A percentile compares a stretch with the other conserved stretches of the same genome.
Evolutionary conservation across 2,797 vertebrate species (phyloP).

Genomic region (Glossophaga mutica): DNA sequence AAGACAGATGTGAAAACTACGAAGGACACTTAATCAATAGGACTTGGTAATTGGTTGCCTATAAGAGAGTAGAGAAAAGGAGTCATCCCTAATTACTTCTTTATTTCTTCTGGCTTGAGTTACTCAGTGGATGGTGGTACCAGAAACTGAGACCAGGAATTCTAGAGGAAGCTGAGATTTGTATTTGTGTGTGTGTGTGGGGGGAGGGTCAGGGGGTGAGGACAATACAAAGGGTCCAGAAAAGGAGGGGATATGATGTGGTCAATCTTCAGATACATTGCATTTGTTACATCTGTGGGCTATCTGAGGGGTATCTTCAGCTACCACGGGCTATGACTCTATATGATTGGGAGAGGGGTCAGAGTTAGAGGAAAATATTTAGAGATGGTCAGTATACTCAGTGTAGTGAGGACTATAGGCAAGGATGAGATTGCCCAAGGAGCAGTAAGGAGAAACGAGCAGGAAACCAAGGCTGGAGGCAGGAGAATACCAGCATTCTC

Average conservation of each 20-base stretch:
- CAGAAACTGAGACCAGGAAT: background rate
- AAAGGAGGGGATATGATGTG: too few relatives aligned
- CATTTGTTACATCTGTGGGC: background rate
- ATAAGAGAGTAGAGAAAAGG: background rate
- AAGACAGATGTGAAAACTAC: background rate
- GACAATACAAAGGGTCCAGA: background rate
- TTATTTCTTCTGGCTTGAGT: slow-evolving; percentile 17
- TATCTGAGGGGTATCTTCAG: background rate
- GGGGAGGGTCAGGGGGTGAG: background rate
- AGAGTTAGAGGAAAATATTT: background rate
- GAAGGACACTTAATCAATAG: slow-evolving; percentile 1
- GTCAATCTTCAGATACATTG: background rate
- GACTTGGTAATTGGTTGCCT: slow-evolving; percentile 27
- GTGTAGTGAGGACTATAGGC: background rate
- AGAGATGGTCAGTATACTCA: background rate
- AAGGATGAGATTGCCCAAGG: background rate
- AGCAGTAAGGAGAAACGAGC: background rate
- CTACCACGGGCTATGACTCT: background rate
- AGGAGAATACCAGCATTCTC: background rate
- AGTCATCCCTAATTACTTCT: background rate
- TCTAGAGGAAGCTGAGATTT: background rate
- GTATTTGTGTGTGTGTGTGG: background rate
- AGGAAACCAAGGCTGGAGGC: background rate
- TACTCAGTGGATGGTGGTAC: background rate
- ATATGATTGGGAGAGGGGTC: background rate